phyloP scores from a whole-genome alignment of 2,888 invertebrate species.

The Nymphalis polychloros region DNA sequence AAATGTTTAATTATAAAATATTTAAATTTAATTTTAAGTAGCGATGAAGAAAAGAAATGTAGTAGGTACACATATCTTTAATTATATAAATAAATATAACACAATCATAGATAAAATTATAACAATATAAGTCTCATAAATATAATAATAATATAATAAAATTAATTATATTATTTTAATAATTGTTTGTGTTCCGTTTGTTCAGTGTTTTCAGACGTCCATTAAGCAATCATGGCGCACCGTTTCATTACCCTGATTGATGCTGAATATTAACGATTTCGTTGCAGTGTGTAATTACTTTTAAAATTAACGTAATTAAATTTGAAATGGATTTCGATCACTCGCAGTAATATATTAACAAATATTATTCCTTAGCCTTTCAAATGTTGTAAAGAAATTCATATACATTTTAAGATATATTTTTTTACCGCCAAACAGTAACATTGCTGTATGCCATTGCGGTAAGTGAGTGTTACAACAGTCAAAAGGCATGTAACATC shows the following conservation, averaged over 20 bases:
- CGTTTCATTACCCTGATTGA: constrained; percentile 30
- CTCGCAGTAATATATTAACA: no score
- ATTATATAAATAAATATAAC: no score
- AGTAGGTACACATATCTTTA: no score
- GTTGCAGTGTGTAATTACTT: constrained; percentile 28
- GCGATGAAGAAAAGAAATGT: no score
- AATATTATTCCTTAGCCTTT: not conserved
- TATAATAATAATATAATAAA: not conserved
- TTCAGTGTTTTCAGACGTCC: constrained; percentile 3
- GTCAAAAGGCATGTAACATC: no score
- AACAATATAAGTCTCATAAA: no score
- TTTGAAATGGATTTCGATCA: constrained; percentile 6
- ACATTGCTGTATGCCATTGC: no score
- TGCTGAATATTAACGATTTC: constrained; percentile 35
- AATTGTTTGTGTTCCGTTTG: not conserved
- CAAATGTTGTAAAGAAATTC: not conserved
- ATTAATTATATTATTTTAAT: not conserved
- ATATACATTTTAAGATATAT: not conserved
- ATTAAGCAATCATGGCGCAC: constrained; percentile 22
- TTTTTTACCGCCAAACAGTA: no score
- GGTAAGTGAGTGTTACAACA: no score
- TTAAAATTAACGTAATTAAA: constrained; percentile 24
- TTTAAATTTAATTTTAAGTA: no score
- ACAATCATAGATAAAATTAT: no score
- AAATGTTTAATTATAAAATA: no score